Evolutionary conservation across 2,888 invertebrate species (phyloP).

Genomic region (Melanostoma mellinum): DNA sequence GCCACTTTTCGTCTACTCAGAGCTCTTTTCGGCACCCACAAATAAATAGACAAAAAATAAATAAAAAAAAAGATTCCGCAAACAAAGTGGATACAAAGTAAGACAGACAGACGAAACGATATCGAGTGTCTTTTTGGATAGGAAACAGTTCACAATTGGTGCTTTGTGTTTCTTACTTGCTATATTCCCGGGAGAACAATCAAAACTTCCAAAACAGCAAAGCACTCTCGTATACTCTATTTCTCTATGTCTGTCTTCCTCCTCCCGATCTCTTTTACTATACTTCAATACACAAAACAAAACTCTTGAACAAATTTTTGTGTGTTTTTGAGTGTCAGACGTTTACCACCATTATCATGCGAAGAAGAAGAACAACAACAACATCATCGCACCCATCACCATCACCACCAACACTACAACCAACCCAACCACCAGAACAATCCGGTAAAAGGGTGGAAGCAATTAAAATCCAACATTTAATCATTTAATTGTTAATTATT

Average conservation of each 20-base stretch:
- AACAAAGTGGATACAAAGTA: constrained; percentile 32
- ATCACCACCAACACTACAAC: constrained; percentile 10
- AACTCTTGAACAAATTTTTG: constrained; percentile 50
- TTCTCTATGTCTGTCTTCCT: not conserved
- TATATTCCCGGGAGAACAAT: constrained; percentile 62
- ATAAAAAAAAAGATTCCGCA: not conserved
- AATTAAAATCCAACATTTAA: constrained; percentile 72
- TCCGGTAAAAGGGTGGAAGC: constrained; percentile 40
- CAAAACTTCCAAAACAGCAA: constrained; percentile 51
- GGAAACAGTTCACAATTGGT: constrained; percentile 6
- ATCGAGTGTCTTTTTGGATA: constrained; percentile 52
- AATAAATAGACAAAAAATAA: too few relatives aligned
- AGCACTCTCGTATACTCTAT: not conserved
- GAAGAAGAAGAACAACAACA: constrained; percentile 1
- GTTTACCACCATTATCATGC: constrained; percentile 23
- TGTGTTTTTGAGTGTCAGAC: constrained; percentile 59
- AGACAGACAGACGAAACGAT: constrained; percentile 26
- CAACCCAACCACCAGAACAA: constrained; percentile 21
- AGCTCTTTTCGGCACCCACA: too few relatives aligned
- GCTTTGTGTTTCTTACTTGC: constrained; percentile 3
- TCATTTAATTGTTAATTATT: constrained; percentile 73
- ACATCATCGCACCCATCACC: not conserved
- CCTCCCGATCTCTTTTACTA: constrained; percentile 15
- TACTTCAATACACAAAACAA: constrained; percentile 11
- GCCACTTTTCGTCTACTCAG: too few relatives aligned